These are phyloP conservation scores for Pollenia angustigena DNA, from an alignment of 2,888 invertebrate genomes.

Conservation along the genomic window DNA sequence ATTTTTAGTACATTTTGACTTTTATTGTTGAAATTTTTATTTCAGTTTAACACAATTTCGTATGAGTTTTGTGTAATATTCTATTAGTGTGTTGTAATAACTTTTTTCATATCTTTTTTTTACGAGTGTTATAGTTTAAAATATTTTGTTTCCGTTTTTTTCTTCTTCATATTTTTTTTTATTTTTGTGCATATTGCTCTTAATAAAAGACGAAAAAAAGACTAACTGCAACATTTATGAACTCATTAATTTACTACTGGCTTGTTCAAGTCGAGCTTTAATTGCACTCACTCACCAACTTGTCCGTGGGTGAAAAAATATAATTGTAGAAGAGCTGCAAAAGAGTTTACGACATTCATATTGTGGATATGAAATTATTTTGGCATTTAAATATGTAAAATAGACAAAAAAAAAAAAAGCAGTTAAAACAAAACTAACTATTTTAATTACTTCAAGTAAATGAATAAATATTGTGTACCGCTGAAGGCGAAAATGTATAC, in stretches of 20 bases:
- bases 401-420: background rate
- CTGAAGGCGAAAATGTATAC: background rate
- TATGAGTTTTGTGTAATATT: conserved; percentile 42
- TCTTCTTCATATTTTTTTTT: conserved; percentile 40
- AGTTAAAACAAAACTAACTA: conserved; percentile 36
- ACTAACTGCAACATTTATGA: conserved; percentile 61
- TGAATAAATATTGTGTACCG: conserved; percentile 1
- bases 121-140: conserved; percentile 31
- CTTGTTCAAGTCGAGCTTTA: conserved; percentile 56
- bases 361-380: conserved; percentile 48
- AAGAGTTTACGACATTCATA: conserved; percentile 1
- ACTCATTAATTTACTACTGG: conserved; percentile 68
- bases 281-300: conserved; percentile 44
- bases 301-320: background rate
- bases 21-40: conserved; percentile 70
- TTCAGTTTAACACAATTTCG: conserved; percentile 55
- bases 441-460: conserved; percentile 56
- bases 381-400: conserved; percentile 15
- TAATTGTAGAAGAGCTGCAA: conserved; percentile 40
- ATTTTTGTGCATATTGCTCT: background rate
- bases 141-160: conserved; percentile 36
- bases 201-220: conserved; percentile 24
- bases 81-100: conserved; percentile 55
- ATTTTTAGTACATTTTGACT: conserved; percentile 63
- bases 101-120: conserved; percentile 56